These are phyloP conservation scores for Ostrea denselamellosa DNA, from an alignment of 1,140 invertebrate genomes.

Conservation along the genomic window DNA sequence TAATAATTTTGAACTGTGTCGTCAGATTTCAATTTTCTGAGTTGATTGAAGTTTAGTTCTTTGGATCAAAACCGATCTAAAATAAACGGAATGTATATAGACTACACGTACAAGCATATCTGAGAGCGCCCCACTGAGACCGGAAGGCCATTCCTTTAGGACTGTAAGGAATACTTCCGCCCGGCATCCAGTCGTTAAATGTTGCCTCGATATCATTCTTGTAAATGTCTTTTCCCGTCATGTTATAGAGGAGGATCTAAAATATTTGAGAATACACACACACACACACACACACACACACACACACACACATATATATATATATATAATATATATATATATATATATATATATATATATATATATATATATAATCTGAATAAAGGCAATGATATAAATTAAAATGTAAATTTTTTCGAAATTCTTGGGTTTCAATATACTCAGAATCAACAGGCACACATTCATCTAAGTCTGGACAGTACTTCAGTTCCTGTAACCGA, in stretches of 20 bases:
- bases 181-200: conserved; percentile 72
- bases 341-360: too few species aligned
- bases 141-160: conserved; percentile 71
- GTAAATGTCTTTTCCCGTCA: conserved; percentile 67
- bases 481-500: neutral
- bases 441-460: too few species aligned
- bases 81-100: neutral
- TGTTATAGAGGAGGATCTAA: conserved; percentile 71
- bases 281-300: too few species aligned
- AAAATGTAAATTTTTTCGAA: too few species aligned
- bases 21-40: too few species aligned
- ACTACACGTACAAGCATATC: conserved; percentile 67
- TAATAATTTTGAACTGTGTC: too few species aligned
- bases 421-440: too few species aligned
- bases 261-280: neutral
- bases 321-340: too few species aligned
- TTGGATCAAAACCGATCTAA: neutral
- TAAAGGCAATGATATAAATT: too few species aligned
- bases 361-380: too few species aligned
- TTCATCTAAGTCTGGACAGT: too few species aligned
- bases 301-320: too few species aligned
- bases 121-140: conserved; percentile 69
- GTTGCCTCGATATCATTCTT: conserved; percentile 64
- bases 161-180: conserved; percentile 70
- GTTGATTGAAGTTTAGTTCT: neutral